Conservation (phyloP, 2,888 invertebrate genomes). For the Rhimphoctona megacephalus region DNA sequence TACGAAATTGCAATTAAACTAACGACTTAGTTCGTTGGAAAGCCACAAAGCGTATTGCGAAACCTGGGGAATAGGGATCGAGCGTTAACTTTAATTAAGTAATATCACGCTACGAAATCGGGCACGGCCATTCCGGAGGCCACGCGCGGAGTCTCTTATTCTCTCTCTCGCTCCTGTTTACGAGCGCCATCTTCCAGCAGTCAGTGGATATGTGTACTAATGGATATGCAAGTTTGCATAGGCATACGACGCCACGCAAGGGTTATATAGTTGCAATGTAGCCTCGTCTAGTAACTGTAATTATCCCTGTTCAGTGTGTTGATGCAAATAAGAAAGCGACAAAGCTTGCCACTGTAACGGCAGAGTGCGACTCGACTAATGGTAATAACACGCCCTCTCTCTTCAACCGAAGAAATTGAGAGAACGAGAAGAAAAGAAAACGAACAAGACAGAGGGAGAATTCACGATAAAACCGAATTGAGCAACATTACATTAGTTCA, state of each 20-base stretch:
- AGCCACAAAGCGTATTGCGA: constrained; percentile 72
- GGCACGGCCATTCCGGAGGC: constrained; percentile 71
- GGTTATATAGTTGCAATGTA: constrained; percentile 38
- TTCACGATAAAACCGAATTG: constrained; percentile 20
- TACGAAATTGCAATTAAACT: constrained; percentile 77
- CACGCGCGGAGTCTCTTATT: constrained; percentile 42
- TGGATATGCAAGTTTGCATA: constrained; percentile 16
- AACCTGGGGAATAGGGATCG: constrained; percentile 71
- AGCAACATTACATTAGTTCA: constrained; percentile 10
- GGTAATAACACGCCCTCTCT: constrained; percentile 36
- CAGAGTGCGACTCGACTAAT: constrained; percentile 19
- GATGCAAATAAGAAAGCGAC: constrained; percentile 58
- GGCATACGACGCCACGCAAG: neutral
- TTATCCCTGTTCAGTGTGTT: constrained; percentile 49
- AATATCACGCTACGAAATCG: constrained; percentile 76
- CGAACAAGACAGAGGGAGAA: neutral
- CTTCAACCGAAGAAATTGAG: neutral
- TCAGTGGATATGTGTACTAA: constrained; percentile 22
- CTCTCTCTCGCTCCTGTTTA: constrained; percentile 16
- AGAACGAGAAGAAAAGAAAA: neutral
- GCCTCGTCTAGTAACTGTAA: constrained; percentile 53
- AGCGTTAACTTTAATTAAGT: constrained; percentile 77
- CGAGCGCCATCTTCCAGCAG: constrained; percentile 44
- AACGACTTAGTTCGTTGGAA: constrained; percentile 73
- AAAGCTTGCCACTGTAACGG: constrained; percentile 30